Base-by-base conservation (phyloP, 30 jellyfish, hydroid and myxozoan species). In the Aurelia aurita complex sp. Pacific region DNA sequence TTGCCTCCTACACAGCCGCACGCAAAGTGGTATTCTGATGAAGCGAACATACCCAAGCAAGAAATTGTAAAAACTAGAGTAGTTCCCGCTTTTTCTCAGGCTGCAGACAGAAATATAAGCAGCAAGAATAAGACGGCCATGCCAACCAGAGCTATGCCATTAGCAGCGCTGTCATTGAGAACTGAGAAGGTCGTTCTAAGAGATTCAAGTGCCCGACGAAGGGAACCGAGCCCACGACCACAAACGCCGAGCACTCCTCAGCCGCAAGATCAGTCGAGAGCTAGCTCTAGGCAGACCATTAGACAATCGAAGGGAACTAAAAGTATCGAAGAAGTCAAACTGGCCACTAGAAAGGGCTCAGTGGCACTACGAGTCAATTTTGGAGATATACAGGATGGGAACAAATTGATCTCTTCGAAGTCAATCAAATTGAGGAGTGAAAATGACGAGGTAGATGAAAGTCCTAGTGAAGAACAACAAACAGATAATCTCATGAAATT, bases 41-140 rank as follows among this genome's bases (percentile, higher is more conserved):
- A 63, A 17, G 19, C 69, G 19, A 66, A 43, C 18, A 34, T 40
- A 19, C 88, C 35, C 3, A 57, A 59, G 42, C 64, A 71, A 38
- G 86, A 72, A 64, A 55, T 53, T 19, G 74, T 59, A 29, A 83
- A 73, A 71, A 34, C 51, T 34, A 84, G 54, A 84, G 93, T 84
- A 9, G 87, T 84, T 8, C 93, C 93, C 0, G 67, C 82, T 1
- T 84, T 38, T 38, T 23, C 61, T 12, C 87, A 46, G 19, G 59
- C 35, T 10, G 43, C 16, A 46, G 52, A 18, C 17, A 43, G 17
- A 2, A 11, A n/a, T 7, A 19, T 69, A 18, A n/a, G 36, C 14
- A 53, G 11, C 16, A 46, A 19, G 34, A 23, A 23, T 38, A 64
- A 51, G 17, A 42, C 4, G 16, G 63, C 68, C 51, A 67, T 2